Base-by-base conservation (phyloP, 2,113 vertebrate genomes). In the Psittacara wagleri region DNA sequence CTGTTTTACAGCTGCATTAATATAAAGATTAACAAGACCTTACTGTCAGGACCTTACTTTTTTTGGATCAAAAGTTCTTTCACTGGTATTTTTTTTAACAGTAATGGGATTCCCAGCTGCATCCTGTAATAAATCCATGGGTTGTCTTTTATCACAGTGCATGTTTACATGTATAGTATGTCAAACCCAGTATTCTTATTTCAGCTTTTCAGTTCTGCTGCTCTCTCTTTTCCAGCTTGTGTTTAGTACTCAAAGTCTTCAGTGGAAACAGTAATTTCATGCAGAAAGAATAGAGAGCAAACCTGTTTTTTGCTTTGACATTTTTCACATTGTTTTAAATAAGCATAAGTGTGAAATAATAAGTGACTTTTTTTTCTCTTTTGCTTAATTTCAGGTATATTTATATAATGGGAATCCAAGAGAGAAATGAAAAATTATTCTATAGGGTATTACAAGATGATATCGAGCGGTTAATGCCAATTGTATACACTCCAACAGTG, bases 361-460 rank as follows among this genome's bases (percentile, higher is more conserved):
- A 15, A 12, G 10, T 4, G 10, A 0, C 5, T 6, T 7, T 59
- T 24, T 8, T 10, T 6, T 3, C 64, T 59, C 54, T n/a, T 66
- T 18, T 91, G 39, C 6, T 94, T 81, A 1, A 55, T 93, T 93
- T 11, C 96, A 99, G 99, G 94, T 99, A 99, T 29, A 98, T 99
- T 94, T 99, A 99, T 77, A 97, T 99, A 44, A 99, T 99, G 99
- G 99, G 99, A 37, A 99, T 99, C 83, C 99, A 99, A 94, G 99
- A 99, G 96, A 98, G 99, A 49, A 99, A 99, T 4, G 99, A 99
- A 76, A 99, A 99, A 24, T 88, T 99, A 22, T 99, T 99, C 94
- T 99, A 99, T 55, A 97, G 99, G 19, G 98, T 99, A 52, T 94
- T 99, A 59, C 99, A 99, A 98, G 99, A 99, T 55, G 99, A 99